phyloP scores from a whole-genome alignment of 2,888 invertebrate species.

The Ditula angustiorana region DNA sequence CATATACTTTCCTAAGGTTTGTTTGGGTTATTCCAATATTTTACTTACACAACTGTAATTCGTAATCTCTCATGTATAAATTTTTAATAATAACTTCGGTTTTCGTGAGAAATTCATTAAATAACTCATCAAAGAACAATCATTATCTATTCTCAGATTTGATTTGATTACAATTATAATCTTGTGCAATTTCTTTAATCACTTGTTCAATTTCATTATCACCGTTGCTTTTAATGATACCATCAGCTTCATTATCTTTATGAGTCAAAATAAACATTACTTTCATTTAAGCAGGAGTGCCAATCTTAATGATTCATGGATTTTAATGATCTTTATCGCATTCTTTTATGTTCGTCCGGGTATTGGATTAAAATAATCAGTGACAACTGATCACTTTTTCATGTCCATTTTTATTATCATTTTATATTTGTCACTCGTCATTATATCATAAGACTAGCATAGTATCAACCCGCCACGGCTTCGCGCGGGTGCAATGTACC shows the following conservation, averaged over 20 bases:
- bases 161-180: constrained; percentile 6
- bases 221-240: constrained; percentile 6
- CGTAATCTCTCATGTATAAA: neutral
- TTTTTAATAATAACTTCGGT: neutral
- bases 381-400: neutral
- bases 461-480: too few relatives aligned
- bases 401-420: constrained; percentile 7
- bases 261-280: constrained; percentile 32
- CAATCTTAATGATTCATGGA: constrained; percentile 12
- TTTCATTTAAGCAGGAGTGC: constrained; percentile 18
- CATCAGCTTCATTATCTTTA: neutral
- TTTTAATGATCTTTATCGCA: constrained; percentile 3
- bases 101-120: neutral
- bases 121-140: neutral
- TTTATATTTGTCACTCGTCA: too few relatives aligned
- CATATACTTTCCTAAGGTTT: too few relatives aligned
- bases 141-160: neutral
- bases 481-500: too few relatives aligned
- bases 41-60: neutral
- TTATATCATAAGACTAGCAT: too few relatives aligned
- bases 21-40: neutral
- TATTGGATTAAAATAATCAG: neutral
- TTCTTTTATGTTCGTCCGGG: neutral
- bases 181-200: constrained; percentile 21
- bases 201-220: constrained; percentile 11